Base-by-base conservation (phyloP, 2,888 invertebrate genomes). In the Arenicola marina region DNA sequence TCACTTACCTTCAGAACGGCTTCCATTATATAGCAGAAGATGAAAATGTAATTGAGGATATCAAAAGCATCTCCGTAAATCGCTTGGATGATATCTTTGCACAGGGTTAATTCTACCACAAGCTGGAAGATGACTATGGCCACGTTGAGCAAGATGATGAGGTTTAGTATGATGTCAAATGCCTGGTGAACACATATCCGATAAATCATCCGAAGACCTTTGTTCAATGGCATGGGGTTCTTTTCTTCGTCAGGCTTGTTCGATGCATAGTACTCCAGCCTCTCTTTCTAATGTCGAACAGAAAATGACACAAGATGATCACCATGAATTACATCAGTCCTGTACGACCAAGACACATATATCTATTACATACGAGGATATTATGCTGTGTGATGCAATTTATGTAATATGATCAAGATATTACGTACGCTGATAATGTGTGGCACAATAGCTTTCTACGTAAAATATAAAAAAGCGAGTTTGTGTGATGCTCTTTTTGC, bases 1-100 rank as follows among this genome's bases (percentile, higher is more conserved):
- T n/a, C n/a, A n/a, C n/a, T n/a, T n/a, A 77, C 79, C 72, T 77
- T 78, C 3, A 74, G 38, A 4, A 71, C 31, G 4, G 71, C 69
- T 67, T 78, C 78, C 15, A 73, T n/a, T 1, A 73, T 67, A 57
- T 78, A 79, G 26, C 78, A 54, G 11, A 63, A 54, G 15, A 78
- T 71, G 64, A 73, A 73, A 24, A 69, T 51, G 32, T 73, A 65
- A 60, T 77, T 78, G 48, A 76, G 64, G 51, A 56, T 34, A 24
- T 54, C 58, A 57, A 64, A 61, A 15, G 28, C 38, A 1, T 32
- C 1, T 1, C 51, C 57, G 32, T 63, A 63, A 38, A 18, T 18
- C n/a, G 15, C 28, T 4, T 28, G 24, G 31, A 1, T 33, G 21
- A 24, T 32, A 4, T 32, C 15, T 4, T 24, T 26, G n/a, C 21